Base-by-base conservation (phyloP, 2,888 invertebrate species). In the Herminia tarsipennalis region DNA sequence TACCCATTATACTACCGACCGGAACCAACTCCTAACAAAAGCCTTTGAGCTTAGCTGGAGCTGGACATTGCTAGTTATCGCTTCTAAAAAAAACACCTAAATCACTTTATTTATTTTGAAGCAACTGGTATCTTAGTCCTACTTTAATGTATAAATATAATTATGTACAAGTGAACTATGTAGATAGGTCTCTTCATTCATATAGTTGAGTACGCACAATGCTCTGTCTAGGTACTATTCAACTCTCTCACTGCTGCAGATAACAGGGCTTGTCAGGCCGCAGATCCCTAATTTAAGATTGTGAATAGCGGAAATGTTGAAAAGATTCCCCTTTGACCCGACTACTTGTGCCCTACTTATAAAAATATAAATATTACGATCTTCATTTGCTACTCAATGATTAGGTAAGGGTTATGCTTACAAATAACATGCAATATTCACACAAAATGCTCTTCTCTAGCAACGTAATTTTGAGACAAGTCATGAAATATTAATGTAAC, bases 221-320 rank as follows among this genome's bases (percentile, higher is more conserved):
- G 9, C 22, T 16, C n/a, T 33, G 38, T n/a, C 22, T 32, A n/a
- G n/a, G n/a, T 18, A 20, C 12, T 20, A 39, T 30, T 40, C 52
- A 34, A 9, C 9, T 17, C 29, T 25, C 46, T 36, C 30, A 38
- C 30, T 20, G 13, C 32, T 48, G 28, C 29, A 48, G 54, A 52
- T 56, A 62, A 35, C 50, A 48, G 17, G 35, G 33, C 46, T 45
- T 43, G 48, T 54, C 37, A 47, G 30, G 44, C 45, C 45, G 14
- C 32, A 59, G 52, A 61, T 57, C 44, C 33, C 28, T 59, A 46
- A 62, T 62, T 62, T 53, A 39, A 62, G 51, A 60, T 68, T 56
- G 32, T 45, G 54, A 51, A 47, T 43, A 36, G 34, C 25, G 39
- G 36, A 45, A 49, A 56, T 28, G 46, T 50, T 38, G 36, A 41